Percentiles rank a stretch among this genome's conserved stretches.
Evolutionary conservation across 2,888 invertebrate genomes (phyloP).

Genomic region (Octonoba sinensis): DNA sequence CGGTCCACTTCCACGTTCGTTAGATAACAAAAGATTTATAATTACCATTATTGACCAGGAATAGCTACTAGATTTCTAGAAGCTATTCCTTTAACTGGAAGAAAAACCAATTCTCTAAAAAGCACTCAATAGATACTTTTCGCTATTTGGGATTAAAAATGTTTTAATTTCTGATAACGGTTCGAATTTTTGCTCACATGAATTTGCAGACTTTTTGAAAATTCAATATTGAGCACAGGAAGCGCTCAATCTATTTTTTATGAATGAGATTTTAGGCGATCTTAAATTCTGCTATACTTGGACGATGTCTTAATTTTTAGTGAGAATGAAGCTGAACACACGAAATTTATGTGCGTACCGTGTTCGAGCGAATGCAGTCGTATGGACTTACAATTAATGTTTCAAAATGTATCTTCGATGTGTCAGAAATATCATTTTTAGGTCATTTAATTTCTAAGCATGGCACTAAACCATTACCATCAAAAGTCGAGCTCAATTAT

Average conservation of each 20-base stretch:
- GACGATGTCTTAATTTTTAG: slow-evolving; percentile 8
- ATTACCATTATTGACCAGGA: no score
- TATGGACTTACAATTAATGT: neutral
- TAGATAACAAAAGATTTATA: no score
- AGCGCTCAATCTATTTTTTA: neutral
- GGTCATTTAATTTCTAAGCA: neutral
- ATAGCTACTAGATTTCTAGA: no score
- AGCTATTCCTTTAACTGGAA: no score
- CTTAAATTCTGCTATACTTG: neutral
- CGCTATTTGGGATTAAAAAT: no score
- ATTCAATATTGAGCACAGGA: no score
- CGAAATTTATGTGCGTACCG: neutral
- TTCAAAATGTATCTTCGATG: slow-evolving; percentile 1
- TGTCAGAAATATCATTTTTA: neutral
- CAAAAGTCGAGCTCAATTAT: neutral
- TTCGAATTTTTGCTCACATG: no score
- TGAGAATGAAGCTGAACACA: neutral
- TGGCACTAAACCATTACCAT: neutral
- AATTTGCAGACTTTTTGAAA: no score
- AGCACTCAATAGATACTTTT: no score
- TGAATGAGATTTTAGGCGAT: neutral
- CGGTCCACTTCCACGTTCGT: no score
- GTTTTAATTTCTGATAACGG: no score
- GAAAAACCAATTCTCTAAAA: no score
- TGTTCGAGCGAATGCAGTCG: neutral